Conservation (phyloP, 30 jellyfish, hydroid and myxozoan species). For the Calvadosia cruxmelitensis region DNA sequence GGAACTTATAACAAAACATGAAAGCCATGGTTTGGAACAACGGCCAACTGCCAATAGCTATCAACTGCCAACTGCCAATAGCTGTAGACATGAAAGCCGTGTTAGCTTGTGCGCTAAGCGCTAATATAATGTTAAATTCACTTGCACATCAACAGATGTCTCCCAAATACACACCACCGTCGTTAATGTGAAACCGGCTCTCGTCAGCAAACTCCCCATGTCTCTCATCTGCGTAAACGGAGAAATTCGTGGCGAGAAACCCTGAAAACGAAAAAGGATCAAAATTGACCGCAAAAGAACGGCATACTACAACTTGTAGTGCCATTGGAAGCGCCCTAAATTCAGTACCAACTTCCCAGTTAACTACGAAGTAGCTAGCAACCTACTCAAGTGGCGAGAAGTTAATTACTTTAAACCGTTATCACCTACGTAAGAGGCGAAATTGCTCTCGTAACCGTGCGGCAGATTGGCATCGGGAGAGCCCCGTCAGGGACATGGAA, state of each 20-base stretch:
- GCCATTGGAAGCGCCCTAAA: slow-evolving; percentile 4
- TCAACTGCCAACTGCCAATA: no score
- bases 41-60: no score
- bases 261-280: slow-evolving; percentile 29
- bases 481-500: slow-evolving; percentile 1
- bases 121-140: no score
- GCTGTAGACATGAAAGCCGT: no score
- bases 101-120: no score
- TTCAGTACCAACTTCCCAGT: neutral
- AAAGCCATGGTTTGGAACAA: no score
- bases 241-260: slow-evolving; percentile 94
- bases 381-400: slow-evolving; percentile 1
- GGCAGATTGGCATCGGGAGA: neutral
- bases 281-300: neutral
- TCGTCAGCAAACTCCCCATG: slow-evolving; percentile 59
- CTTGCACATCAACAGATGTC: no score
- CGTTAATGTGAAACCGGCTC: slow-evolving; percentile 86
- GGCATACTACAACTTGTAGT: neutral
- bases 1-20: no score
- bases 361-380: neutral
- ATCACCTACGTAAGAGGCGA: slow-evolving; percentile 3
- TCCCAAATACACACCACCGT: no score
- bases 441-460: slow-evolving; percentile 1
- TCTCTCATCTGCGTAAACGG: slow-evolving; percentile 98
- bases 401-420: slow-evolving; percentile 1